phyloP scores from a whole-genome alignment of 2,797 vertebrate species.

The Tolypeutes matacus region DNA sequence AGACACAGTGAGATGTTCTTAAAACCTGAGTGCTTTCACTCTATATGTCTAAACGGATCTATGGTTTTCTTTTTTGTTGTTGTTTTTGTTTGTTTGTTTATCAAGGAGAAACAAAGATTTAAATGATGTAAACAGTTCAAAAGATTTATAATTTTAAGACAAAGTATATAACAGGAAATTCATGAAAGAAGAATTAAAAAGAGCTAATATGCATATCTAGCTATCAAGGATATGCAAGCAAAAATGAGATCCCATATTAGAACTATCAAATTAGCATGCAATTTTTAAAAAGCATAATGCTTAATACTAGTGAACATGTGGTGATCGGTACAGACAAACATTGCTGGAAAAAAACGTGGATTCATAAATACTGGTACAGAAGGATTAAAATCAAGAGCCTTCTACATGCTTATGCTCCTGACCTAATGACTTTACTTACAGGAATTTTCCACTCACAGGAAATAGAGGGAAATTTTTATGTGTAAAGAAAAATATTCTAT shows the following conservation, averaged over 20 bases:
- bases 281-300: neutral
- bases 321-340: neutral
- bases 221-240: neutral
- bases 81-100: neutral
- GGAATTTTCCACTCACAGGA: neutral
- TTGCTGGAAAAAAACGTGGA: neutral
- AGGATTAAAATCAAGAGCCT: neutral
- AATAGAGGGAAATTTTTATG: neutral
- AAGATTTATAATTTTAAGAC: neutral
- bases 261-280: neutral
- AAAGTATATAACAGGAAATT: neutral
- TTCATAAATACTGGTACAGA: neutral
- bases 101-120: constrained; percentile 39
- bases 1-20: neutral
- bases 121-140: neutral
- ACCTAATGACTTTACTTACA: neutral
- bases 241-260: neutral
- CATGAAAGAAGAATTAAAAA: constrained; percentile 26
- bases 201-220: neutral
- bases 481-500: neutral
- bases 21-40: neutral
- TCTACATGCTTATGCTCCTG: neutral
- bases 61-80: neutral
- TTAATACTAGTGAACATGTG: neutral
- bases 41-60: neutral